A percentile compares a stretch with the other conserved stretches of the same genome.
These are phyloP conservation scores for Rhynchonycteris naso DNA, from an alignment of 2,797 vertebrate species.

Conservation along the genomic window DNA sequence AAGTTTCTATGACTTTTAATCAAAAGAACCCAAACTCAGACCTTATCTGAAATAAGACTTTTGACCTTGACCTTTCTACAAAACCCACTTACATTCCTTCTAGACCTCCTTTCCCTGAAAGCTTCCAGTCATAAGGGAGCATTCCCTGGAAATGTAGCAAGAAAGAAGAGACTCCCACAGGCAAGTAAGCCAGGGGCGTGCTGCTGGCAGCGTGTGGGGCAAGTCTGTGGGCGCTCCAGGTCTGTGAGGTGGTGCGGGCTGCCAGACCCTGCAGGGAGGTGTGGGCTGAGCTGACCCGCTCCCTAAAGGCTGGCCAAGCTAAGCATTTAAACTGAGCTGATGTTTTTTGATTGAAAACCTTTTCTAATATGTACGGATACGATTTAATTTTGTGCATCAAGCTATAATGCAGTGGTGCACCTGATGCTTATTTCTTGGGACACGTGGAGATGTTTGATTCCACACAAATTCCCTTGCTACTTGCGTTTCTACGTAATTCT, in stretches of 20 bases:
- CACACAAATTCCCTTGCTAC: background rate
- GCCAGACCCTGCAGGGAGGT: no score
- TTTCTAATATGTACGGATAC: background rate
- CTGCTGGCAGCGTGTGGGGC: background rate
- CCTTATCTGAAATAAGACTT: background rate
- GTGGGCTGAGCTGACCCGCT: background rate
- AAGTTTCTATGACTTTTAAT: background rate
- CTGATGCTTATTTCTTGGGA: rapidly evolving
- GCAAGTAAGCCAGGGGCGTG: background rate
- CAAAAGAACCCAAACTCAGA: background rate
- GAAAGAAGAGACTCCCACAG: background rate
- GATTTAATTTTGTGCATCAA: background rate
- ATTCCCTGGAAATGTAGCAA: background rate
- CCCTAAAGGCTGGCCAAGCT: background rate
- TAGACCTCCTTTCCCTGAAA: background rate
- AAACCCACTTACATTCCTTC: background rate
- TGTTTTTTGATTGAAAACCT: background rate
- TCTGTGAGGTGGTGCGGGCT: background rate
- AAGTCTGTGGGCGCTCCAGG: rapidly evolving
- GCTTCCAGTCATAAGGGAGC: background rate
- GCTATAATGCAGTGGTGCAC: background rate
- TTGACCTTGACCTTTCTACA: background rate
- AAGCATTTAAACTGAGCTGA: background rate
- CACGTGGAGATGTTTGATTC: background rate
- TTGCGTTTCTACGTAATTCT: background rate